A percentile compares a stretch with the other conserved stretches of the same genome.
Conservation (phyloP, 2,797 vertebrate genomes). For the Nothura maculosa region DNA sequence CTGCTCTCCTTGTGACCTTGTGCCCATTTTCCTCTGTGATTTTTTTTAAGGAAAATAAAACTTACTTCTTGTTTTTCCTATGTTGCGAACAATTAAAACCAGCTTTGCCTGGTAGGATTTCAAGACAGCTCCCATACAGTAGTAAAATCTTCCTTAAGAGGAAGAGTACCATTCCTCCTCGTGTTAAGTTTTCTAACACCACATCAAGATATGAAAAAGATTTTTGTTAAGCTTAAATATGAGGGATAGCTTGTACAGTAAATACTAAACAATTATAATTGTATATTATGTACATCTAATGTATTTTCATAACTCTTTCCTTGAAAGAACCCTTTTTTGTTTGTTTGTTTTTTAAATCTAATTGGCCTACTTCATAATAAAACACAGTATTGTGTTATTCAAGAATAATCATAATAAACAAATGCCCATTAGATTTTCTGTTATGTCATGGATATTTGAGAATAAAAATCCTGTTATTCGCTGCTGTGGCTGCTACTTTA, state of each 20-base stretch:
- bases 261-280: neutral
- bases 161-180: rapidly evolving
- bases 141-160: neutral
- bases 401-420: neutral
- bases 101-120: neutral
- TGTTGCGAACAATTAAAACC: neutral
- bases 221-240: neutral
- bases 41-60: constrained; percentile 15
- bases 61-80: neutral
- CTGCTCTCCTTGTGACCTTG: neutral
- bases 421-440: neutral
- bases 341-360: neutral
- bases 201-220: neutral
- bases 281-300: neutral
- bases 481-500: neutral
- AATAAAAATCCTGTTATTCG: neutral
- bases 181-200: neutral
- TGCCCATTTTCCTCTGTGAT: neutral
- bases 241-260: neutral
- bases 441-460: neutral
- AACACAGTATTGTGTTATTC: neutral
- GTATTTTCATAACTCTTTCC: neutral
- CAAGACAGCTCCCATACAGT: neutral
- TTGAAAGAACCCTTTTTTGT: neutral
- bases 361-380: neutral